Evolutionary conservation across 2,888 invertebrate genomes (phyloP).

Genomic region (Ichneumoninae sp.): DNA sequence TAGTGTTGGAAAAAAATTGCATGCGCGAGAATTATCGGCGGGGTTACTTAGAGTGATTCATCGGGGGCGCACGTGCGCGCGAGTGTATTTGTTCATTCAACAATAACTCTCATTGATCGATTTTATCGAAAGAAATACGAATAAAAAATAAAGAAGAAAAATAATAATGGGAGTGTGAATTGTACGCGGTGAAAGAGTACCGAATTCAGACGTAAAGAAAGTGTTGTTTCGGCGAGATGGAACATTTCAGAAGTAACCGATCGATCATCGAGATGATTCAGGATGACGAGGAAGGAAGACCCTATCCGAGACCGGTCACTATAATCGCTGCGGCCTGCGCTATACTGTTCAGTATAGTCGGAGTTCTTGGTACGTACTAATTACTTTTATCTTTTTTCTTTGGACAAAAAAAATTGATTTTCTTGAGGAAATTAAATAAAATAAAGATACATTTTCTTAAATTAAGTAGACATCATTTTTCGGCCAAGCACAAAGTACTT

Average conservation of each 20-base stretch:
- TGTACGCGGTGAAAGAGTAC: conserved; percentile 17
- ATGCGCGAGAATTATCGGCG: conserved; percentile 42
- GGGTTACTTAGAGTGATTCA: conserved; percentile 59
- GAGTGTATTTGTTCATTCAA: conserved; percentile 63
- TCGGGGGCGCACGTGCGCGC: conserved; percentile 59
- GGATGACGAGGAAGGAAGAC: conserved; percentile 60
- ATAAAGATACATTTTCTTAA: too few species aligned
- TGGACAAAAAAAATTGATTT: too few species aligned
- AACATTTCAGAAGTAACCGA: conserved; percentile 65
- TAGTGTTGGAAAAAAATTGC: conserved; percentile 30
- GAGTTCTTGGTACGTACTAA: conserved; percentile 88
- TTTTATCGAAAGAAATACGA: conserved; percentile 41
- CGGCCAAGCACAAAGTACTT: neutral
- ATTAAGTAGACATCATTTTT: neutral
- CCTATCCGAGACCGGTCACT: conserved; percentile 91
- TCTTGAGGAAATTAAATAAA: too few species aligned
- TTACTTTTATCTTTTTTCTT: neutral
- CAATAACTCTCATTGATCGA: conserved; percentile 65
- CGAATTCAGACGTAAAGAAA: conserved; percentile 16
- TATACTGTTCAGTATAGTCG: conserved; percentile 91
- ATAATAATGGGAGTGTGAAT: conserved; percentile 35
- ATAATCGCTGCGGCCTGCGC: conserved; percentile 92
- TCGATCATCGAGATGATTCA: conserved; percentile 66
- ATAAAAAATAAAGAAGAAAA: conserved; percentile 16
- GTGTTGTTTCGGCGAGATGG: conserved; percentile 64